These are phyloP conservation scores for Aphrophora alni DNA, from an alignment of 2,888 invertebrate genomes.

Conservation along the genomic window DNA sequence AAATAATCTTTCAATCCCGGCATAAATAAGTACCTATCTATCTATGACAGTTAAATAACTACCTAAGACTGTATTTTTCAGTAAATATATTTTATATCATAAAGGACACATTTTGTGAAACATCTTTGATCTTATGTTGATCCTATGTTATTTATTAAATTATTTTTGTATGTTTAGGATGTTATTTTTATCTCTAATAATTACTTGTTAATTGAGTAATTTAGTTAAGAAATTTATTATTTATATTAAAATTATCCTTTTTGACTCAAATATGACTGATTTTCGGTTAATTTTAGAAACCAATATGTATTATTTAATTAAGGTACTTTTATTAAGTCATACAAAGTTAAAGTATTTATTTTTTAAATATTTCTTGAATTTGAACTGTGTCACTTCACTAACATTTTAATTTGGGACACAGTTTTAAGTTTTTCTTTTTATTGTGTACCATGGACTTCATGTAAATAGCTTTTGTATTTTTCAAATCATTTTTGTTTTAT, in stretches of 20 bases:
- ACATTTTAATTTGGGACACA: background rate
- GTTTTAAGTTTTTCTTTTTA: background rate
- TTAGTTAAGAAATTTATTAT: background rate
- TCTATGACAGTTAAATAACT: no score
- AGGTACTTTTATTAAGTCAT: background rate
- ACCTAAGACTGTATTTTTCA: background rate
- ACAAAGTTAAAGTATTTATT: background rate
- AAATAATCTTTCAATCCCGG: no score
- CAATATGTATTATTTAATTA: background rate
- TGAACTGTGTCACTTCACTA: background rate
- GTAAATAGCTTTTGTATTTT: conserved; percentile 4
- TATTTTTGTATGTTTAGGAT: background rate
- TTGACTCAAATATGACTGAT: conserved; percentile 4
- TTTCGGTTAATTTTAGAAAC: conserved; percentile 1
- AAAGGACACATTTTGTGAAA: background rate
- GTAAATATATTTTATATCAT: background rate
- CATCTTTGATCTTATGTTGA: background rate
- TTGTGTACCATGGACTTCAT: conserved; percentile 2
- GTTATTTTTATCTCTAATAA: background rate
- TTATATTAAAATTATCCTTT: background rate
- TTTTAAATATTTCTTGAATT: background rate
- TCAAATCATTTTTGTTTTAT: conserved; percentile 6
- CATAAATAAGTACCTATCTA: no score
- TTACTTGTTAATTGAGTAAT: background rate
- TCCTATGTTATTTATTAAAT: background rate